Evolutionary conservation across 2,797 vertebrate genomes (phyloP), one percentile per base, ranked within the genome.

Genomic region (Bovichtus variegatus): DNA sequence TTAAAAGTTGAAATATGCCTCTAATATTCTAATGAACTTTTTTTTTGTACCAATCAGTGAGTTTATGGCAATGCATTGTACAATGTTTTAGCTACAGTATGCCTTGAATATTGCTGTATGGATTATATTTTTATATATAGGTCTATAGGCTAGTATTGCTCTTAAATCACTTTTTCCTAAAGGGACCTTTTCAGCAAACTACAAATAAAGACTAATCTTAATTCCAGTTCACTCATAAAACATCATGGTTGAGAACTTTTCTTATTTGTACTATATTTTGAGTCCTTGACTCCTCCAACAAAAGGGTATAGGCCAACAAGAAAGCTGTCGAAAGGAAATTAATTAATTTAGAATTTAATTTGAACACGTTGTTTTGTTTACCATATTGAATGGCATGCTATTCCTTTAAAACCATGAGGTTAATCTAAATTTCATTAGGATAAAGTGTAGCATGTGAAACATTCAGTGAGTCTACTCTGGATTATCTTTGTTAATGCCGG

Each of bases 401-500:
- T 25, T 53, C n/a, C 44, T 81, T 71, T 67, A 47, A 77, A 60
- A 6, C n/a, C 18, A 40, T 4, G 2, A 41, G 58, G 57, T 29
- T 53, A 34, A 67, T 67, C 18, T 40, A 43, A 46, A 74, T 76
- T n/a, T 70, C 16, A 50, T 80, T 34, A 50, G 83, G 71, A 50
- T 70, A 73, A 85, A 83, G 65, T 55, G 41, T 58, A 76, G 58
- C 80, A 89, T 80, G 89, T 83, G 89, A 91, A 91, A 76, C 72
- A 53, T 34, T 81, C 47, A 71, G 38, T 38, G 50, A 72, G 57
- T 76, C 31, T 34, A 34, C 31, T 34, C 31, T 81, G 90, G 91
- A 91, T 94, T 92, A 93, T 80, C 62, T 80, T 71, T 5, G 68
- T 76, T 92, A 91, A 94, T 87, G 40, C 90, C 75, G 80, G 91